phyloP scores from a whole-genome alignment of 2,113 vertebrate genomes.

The Myodes glareolus region DNA sequence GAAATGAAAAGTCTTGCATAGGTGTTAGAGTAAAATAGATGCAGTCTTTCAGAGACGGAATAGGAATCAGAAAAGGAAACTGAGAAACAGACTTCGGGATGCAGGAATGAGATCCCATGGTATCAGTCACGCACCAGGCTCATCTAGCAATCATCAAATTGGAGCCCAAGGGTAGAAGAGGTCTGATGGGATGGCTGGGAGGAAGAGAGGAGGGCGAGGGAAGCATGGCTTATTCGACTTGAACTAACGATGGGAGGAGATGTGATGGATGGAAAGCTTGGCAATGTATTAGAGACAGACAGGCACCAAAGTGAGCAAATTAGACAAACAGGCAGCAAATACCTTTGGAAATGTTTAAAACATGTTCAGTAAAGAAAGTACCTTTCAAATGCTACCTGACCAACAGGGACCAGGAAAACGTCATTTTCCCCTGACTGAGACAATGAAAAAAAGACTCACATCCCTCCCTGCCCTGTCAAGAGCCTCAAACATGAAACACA shows the following conservation, averaged over 20 bases:
- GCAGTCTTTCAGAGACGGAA: not conserved
- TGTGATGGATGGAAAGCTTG: not conserved
- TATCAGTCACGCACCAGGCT: not conserved
- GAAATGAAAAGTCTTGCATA: not conserved
- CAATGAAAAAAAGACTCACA: no score
- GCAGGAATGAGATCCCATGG: not conserved
- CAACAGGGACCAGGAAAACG: not conserved
- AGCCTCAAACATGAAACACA: not conserved
- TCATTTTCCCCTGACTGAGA: not conserved
- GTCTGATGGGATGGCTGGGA: not conserved
- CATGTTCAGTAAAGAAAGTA: not conserved
- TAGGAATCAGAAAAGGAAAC: not conserved
- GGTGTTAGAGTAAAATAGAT: not conserved
- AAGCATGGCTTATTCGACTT: not conserved
- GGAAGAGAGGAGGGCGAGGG: not conserved
- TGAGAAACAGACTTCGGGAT: not conserved
- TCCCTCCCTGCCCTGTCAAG: rapidly evolving
- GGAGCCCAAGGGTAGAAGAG: no score
- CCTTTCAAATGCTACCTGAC: not conserved
- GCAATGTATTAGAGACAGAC: not conserved
- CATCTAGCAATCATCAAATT: not conserved
- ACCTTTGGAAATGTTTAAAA: not conserved
- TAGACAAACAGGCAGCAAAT: not conserved
- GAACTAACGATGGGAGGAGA: not conserved
- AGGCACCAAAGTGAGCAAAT: not conserved